These are phyloP conservation scores for Anguilla japonica DNA, from an alignment of 2,113 vertebrate species.

Conservation along the genomic window DNA sequence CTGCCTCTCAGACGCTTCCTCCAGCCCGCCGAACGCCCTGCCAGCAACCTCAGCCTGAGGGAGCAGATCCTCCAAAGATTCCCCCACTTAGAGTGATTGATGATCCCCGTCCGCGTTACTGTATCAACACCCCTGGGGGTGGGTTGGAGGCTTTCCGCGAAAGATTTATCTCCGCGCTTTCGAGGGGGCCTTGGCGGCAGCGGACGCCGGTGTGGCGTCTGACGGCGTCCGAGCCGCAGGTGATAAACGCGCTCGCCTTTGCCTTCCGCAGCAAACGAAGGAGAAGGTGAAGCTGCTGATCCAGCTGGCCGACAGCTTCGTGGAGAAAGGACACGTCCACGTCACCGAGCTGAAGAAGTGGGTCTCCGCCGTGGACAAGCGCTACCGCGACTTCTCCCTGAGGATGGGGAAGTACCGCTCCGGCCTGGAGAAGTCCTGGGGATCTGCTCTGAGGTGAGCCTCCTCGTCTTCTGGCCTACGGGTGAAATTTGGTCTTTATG, in stretches of 20 bases:
- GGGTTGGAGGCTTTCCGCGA: not conserved
- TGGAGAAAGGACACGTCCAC: constrained; percentile 94
- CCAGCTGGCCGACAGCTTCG: constrained; percentile 94
- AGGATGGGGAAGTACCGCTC: constrained; percentile 93
- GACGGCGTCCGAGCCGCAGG: not conserved
- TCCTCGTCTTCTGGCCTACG: not conserved
- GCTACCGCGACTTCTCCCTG: constrained; percentile 92
- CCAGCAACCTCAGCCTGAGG: not conserved
- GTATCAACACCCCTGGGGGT: not conserved
- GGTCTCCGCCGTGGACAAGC: constrained; percentile 91
- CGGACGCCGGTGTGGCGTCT: not conserved
- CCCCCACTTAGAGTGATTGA: not conserved
- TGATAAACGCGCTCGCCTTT: not conserved
- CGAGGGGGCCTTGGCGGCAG: not conserved
- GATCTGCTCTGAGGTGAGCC: constrained; percentile 85
- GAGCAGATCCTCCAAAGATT: not conserved
- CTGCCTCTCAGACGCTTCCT: constrained; percentile 1
- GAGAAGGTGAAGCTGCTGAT: constrained; percentile 97
- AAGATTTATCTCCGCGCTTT: not conserved
- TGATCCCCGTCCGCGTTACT: not conserved
- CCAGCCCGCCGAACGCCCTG: not conserved
- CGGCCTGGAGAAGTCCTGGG: constrained; percentile 89
- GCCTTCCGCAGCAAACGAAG: constrained; percentile 83
- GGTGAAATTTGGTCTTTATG: not conserved
- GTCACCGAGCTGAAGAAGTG: constrained; percentile 92